phyloP scores from a whole-genome alignment of 2,113 vertebrate genomes.

The Ceratotherium simum region DNA sequence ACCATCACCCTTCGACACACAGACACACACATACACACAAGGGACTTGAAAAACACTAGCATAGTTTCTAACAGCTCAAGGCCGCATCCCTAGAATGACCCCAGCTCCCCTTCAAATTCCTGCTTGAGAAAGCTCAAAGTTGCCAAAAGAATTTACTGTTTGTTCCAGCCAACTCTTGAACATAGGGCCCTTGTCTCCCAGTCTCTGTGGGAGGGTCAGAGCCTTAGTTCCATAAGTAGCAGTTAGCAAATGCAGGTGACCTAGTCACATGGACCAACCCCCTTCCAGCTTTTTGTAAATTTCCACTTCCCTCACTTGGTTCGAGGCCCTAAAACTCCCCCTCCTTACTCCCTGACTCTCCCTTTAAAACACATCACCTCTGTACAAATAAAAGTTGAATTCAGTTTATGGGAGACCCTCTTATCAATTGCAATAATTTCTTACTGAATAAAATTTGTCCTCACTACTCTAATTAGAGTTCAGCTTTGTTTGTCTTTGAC shows the following conservation, averaged over 20 bases:
- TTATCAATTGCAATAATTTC: background rate
- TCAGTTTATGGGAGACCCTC: background rate
- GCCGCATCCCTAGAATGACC: background rate
- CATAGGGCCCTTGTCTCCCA: background rate
- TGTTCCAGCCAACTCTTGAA: background rate
- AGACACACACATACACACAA: background rate
- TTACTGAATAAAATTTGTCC: background rate
- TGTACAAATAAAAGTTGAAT: background rate
- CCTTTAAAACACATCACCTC: background rate
- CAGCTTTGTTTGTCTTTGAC: background rate
- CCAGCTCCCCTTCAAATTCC: background rate
- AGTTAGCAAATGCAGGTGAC: background rate
- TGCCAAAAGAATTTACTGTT: background rate
- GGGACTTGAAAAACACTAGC: background rate
- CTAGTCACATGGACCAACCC: background rate
- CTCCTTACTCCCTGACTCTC: background rate
- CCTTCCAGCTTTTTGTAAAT: background rate
- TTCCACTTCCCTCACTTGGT: background rate
- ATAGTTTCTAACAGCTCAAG: background rate
- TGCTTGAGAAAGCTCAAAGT: background rate
- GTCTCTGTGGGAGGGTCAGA: background rate
- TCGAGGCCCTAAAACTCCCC: background rate
- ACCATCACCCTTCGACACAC: too few species aligned
- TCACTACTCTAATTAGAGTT: background rate
- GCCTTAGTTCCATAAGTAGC: background rate